Percentiles rank a stretch among this genome's conserved stretches.
Evolutionary conservation across 2,888 invertebrate genomes (phyloP).

Genomic region (Temnothorax ravouxi): DNA sequence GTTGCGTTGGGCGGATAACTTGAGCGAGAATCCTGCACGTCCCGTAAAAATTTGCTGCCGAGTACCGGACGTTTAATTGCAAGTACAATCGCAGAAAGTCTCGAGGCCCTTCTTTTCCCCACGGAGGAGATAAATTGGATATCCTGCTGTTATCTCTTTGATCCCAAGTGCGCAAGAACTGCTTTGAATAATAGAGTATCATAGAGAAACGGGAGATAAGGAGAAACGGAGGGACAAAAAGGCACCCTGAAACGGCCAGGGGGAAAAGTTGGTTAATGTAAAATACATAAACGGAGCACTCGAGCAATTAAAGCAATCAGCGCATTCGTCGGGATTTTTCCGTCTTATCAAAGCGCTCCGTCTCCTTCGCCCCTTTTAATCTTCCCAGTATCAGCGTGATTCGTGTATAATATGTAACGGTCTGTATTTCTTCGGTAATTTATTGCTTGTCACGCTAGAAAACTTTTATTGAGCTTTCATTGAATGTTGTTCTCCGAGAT

Average conservation of each 20-base stretch:
- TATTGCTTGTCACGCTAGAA: conserved; percentile 41
- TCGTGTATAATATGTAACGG: conserved; percentile 32
- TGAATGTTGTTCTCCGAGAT: neutral
- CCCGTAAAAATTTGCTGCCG: conserved; percentile 26
- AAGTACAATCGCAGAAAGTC: conserved; percentile 45
- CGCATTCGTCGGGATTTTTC: conserved; percentile 50
- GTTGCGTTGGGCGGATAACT: neutral
- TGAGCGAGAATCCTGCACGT: conserved; percentile 8
- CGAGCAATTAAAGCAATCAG: conserved; percentile 56
- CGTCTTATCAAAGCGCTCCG: conserved; percentile 36
- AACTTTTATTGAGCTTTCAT: conserved; percentile 40
- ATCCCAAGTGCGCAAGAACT: conserved; percentile 53
- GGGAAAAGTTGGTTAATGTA: conserved; percentile 42
- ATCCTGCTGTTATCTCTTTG: conserved; percentile 55
- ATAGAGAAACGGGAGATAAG: neutral
- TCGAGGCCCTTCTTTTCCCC: neutral
- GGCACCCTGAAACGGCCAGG: neutral
- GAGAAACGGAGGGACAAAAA: conserved; percentile 20
- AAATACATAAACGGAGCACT: conserved; percentile 55
- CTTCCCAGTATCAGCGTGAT: neutral
- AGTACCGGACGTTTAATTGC: conserved; percentile 38
- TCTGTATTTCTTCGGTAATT: conserved; percentile 31
- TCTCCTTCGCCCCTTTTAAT: neutral
- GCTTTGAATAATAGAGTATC: conserved; percentile 57
- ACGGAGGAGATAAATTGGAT: conserved; percentile 47